Percentiles rank a stretch among this genome's conserved stretches.
These are phyloP conservation scores for Drosophila birchii DNA, from an alignment of 2,888 invertebrate genomes.

Conservation along the genomic window DNA sequence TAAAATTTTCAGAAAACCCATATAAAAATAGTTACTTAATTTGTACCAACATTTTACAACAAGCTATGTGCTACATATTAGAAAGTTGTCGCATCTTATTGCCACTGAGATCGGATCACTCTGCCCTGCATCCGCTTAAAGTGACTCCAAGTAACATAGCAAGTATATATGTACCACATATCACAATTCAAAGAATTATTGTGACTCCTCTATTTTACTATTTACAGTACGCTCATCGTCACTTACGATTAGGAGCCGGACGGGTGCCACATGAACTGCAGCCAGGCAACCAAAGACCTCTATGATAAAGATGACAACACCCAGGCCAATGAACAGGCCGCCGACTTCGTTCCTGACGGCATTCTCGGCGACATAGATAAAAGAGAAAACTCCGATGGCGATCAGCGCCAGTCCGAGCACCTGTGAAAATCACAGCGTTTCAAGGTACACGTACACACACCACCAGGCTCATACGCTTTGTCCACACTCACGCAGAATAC, in stretches of 20 bases:
- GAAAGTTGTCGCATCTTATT: too few relatives aligned
- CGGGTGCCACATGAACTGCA: constrained; percentile 75
- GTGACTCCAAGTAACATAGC: too few relatives aligned
- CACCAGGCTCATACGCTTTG: background rate
- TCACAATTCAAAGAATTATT: background rate
- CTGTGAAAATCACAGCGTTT: constrained; percentile 52
- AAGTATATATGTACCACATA: too few relatives aligned
- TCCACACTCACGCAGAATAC: constrained; percentile 73
- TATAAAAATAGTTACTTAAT: too few relatives aligned
- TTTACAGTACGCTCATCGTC: background rate
- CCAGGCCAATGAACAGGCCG: constrained; percentile 77
- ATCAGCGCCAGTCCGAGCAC: constrained; percentile 75
- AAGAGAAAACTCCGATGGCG: constrained; percentile 79
- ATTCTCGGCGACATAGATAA: constrained; percentile 69
- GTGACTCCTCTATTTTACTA: background rate
- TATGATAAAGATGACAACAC: constrained; percentile 69
- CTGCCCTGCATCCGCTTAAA: too few relatives aligned
- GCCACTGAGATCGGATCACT: too few relatives aligned
- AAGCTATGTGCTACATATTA: too few relatives aligned
- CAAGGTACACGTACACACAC: background rate
- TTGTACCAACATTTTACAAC: too few relatives aligned
- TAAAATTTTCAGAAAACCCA: too few relatives aligned
- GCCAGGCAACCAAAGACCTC: constrained; percentile 80
- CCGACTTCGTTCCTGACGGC: constrained; percentile 81
- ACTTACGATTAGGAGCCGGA: constrained; percentile 71